A percentile compares a stretch with the other conserved stretches of the same genome.
These are phyloP conservation scores for Papilio polytes DNA, from an alignment of 1,140 invertebrate species.

Conservation along the genomic window DNA sequence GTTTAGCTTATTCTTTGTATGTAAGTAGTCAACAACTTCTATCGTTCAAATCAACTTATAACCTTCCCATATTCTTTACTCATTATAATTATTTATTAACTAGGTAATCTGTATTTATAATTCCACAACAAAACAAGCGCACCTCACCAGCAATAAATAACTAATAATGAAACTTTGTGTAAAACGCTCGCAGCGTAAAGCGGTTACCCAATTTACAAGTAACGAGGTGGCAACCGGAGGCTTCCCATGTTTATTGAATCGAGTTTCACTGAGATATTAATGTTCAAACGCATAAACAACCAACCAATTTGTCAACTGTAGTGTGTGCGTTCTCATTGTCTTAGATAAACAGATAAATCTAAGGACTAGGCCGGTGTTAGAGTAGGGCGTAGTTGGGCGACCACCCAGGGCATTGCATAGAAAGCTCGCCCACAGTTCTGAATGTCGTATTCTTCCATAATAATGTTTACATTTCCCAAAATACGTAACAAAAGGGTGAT, in stretches of 20 bases:
- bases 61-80: background rate
- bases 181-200: constrained; percentile 48
- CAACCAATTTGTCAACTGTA: background rate
- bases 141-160: constrained; percentile 50
- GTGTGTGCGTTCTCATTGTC: no score
- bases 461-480: no score
- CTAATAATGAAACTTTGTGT: constrained; percentile 52
- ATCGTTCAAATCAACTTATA: background rate
- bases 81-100: constrained; percentile 24
- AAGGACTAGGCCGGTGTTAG: no score
- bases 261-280: constrained; percentile 26
- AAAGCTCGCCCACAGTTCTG: no score
- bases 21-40: background rate
- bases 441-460: no score
- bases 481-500: no score
- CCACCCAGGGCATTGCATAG: no score
- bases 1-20: background rate
- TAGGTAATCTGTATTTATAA: constrained; percentile 41
- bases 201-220: constrained; percentile 48
- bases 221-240: constrained; percentile 17
- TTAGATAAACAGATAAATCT: no score
- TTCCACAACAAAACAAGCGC: constrained; percentile 44
- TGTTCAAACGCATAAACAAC: background rate
- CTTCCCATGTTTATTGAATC: constrained; percentile 32
- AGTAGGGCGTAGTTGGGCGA: no score